These are phyloP conservation scores for Acanthaster planci DNA, from an alignment of 35 echinoderm and acorn worm species.

Conservation along the genomic window DNA sequence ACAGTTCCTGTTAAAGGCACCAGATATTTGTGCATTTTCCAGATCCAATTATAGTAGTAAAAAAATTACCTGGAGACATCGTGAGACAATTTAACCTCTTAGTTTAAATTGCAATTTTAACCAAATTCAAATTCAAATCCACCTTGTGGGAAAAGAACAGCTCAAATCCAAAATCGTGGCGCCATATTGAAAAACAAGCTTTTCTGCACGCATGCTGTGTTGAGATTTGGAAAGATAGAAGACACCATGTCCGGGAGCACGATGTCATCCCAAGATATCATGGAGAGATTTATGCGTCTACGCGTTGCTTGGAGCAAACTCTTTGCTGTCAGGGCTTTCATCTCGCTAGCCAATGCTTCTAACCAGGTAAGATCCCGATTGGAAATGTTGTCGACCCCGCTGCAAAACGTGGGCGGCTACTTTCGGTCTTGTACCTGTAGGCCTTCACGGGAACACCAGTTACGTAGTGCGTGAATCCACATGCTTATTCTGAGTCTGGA, in stretches of 20 bases:
- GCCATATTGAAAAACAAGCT: neutral
- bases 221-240: neutral
- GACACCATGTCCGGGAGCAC: neutral
- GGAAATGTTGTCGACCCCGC: neutral
- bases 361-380: neutral
- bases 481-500: no score
- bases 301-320: constrained; percentile 6
- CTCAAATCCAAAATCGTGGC: neutral
- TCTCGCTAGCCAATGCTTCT: neutral
- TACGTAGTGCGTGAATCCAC: no score
- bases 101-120: neutral
- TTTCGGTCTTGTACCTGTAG: no score
- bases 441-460: no score
- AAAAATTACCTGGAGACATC: no score
- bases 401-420: no score
- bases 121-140: neutral
- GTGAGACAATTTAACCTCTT: neutral
- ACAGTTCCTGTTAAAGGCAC: no score
- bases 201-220: neutral
- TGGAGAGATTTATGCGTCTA: constrained; percentile 22
- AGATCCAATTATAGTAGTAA: neutral
- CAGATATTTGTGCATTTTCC: neutral
- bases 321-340: neutral
- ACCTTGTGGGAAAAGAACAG: constrained; percentile 4
- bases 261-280: constrained; percentile 11